Percentiles rank a stretch among this genome's conserved stretches.
phyloP scores from a whole-genome alignment of 2,113 vertebrate species.

The Edolisoma coerulescens region DNA sequence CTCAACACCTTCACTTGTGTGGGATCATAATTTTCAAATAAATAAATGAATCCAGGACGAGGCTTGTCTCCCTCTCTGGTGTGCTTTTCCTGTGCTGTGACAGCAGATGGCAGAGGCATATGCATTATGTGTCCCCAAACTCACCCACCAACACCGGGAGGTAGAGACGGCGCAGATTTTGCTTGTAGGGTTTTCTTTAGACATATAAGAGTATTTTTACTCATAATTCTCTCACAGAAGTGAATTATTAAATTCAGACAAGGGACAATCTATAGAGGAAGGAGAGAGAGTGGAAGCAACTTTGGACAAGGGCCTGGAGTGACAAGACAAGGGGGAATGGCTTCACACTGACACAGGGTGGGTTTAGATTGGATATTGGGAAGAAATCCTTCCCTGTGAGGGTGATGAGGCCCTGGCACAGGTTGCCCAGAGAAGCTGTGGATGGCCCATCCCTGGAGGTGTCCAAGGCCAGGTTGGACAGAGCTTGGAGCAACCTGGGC shows the following conservation, averaged over 20 bases:
- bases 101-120: background rate
- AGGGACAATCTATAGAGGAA: background rate
- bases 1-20: background rate
- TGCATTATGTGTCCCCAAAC: fast-evolving
- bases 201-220: background rate
- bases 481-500: background rate
- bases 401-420: background rate
- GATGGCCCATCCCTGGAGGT: too few species aligned
- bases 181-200: background rate
- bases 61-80: background rate
- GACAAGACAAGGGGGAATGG: background rate
- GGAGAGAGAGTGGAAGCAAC: background rate
- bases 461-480: background rate
- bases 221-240: background rate
- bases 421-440: background rate
- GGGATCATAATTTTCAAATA: background rate
- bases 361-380: background rate
- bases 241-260: background rate
- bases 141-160: fast-evolving
- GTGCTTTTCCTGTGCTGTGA: background rate
- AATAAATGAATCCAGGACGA: background rate
- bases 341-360: background rate
- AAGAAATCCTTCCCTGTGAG: background rate
- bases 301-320: background rate
- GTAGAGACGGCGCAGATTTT: fast-evolving